Evolutionary conservation across 2,888 invertebrate genomes (phyloP), one percentile per base, ranked within the genome.

Genomic region (Drosophila anomalipes): DNA sequence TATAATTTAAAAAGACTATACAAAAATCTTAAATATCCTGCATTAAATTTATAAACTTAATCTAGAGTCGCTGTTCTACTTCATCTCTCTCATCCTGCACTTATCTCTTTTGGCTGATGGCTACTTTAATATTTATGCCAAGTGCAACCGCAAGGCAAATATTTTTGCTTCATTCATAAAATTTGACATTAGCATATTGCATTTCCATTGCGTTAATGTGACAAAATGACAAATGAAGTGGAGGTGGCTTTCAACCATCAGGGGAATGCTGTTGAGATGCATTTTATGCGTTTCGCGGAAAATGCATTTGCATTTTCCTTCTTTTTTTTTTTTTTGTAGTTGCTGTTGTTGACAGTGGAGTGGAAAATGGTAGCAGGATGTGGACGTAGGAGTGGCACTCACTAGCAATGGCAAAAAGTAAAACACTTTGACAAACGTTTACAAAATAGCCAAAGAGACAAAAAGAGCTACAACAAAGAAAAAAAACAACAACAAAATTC

Each of bases 121-220:
- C 63, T 22, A 63, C 74, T 86, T 69, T 79, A 70, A 84, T 84
- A 84, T 86, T 71, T 77, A 81, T 74, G 69, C 65, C 53, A 56
- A 56, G 52, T 44, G 75, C 75, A 71, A 74, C 68, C 69, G 77
- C 68, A 82, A 73, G 60, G 63, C 82, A 86, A 89, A 89, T 79
- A 89, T 89, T 90, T 81, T 76, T 71, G 64, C 67, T 76, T 75
- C 84, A 88, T 86, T 86, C 90, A 87, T 86, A 83, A 89, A 86
- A 83, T 89, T 83, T 89, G 90, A 90, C 90, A 86, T 86, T 86
- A 83, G 86, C 89, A 89, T 87, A 89, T 86, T 91, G 89, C 84
- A 92, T 92, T 92, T 89, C 88, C 90, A 91, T 87, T 89, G 89
- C 91, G 92, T 90, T 91, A 91, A 92, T 92, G 91, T 92, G 92